Evolutionary conservation across 2,797 vertebrate genomes (phyloP).

Genomic region (Myotis myotis): DNA sequence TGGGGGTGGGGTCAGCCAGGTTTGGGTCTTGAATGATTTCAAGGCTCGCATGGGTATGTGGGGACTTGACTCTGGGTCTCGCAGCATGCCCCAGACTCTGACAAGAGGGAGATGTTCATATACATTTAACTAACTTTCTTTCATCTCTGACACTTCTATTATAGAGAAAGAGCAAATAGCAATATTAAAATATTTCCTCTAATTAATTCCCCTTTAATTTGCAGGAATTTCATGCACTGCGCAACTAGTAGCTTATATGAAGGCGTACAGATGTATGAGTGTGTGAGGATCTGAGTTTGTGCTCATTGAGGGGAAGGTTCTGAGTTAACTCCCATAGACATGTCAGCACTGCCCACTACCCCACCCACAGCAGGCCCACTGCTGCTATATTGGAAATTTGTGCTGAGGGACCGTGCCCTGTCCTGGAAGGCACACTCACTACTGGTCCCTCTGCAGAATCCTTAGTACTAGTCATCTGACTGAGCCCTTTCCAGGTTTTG

Average conservation of each 20-base stretch:
- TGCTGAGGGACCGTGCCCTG: not conserved
- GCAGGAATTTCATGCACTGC: too few relatives aligned
- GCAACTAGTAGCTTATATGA: not conserved
- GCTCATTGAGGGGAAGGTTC: not conserved
- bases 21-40: too few relatives aligned
- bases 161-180: too few relatives aligned
- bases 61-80: too few relatives aligned
- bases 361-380: not conserved
- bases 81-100: too few relatives aligned
- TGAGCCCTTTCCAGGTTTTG: not conserved
- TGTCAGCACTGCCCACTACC: not conserved
- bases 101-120: too few relatives aligned
- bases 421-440: not conserved
- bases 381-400: not conserved
- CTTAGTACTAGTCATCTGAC: not conserved
- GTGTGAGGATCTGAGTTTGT: not conserved
- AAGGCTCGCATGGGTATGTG: accelerated
- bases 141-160: too few relatives aligned
- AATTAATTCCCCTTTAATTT: too few relatives aligned
- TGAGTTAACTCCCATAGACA: not conserved
- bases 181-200: not conserved
- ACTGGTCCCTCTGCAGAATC: not conserved
- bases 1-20: too few relatives aligned
- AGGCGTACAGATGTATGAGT: not conserved
- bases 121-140: too few relatives aligned